Evolutionary conservation across 2,888 invertebrate species (phyloP).

Genomic region (Creontiades dilutus): DNA sequence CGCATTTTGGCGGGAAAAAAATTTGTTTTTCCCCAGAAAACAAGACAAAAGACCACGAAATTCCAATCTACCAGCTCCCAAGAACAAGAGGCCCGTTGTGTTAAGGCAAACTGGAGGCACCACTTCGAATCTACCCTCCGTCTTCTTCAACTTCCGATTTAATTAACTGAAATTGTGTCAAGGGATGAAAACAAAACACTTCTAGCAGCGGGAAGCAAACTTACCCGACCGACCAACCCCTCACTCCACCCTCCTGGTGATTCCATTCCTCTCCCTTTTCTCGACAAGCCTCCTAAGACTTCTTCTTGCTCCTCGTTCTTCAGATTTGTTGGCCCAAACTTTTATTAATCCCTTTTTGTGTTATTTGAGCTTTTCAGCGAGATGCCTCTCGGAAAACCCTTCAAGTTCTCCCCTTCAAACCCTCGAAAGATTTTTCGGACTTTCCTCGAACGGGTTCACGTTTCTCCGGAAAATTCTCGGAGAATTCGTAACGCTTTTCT

Average conservation of each 20-base stretch:
- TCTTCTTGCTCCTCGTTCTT: not conserved
- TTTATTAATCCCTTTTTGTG: constrained; percentile 62
- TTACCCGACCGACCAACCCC: not conserved
- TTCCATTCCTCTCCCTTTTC: not conserved
- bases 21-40: not conserved
- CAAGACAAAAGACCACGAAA: not conserved
- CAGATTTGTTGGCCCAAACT: constrained; percentile 53
- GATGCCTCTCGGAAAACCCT: not conserved
- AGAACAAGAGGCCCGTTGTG: not conserved
- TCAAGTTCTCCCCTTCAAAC: not conserved
- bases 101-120: not conserved
- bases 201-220: not conserved
- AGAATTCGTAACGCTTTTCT: not conserved
- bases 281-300: too few species aligned
- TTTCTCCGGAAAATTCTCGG: not conserved
- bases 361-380: not conserved
- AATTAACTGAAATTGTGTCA: constrained; percentile 41
- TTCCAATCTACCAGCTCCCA: not conserved
- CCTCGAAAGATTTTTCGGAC: too few species aligned
- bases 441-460: not conserved
- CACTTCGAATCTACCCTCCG: not conserved
- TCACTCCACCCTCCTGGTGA: not conserved
- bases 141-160: constrained; percentile 42
- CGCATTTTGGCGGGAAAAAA: too few species aligned
- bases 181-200: constrained; percentile 16